These are phyloP conservation scores for Halichoerus grypus DNA, from an alignment of 2,113 vertebrate genomes.

Conservation along the genomic window DNA sequence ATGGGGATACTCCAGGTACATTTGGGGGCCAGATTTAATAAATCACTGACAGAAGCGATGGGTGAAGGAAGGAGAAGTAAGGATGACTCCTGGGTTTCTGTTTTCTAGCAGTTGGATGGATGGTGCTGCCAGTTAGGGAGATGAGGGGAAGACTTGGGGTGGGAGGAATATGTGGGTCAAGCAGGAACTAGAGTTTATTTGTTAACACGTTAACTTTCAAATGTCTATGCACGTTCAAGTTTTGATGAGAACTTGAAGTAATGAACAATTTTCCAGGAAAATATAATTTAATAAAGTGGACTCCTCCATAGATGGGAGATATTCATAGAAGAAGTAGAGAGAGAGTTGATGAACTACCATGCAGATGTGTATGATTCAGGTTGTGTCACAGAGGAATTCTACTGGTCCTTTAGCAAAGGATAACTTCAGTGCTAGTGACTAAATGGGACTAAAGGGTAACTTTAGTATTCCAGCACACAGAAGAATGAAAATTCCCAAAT, in stretches of 20 bases:
- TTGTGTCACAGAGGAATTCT: neutral
- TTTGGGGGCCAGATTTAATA: neutral
- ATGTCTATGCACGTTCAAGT: neutral
- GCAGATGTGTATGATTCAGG: neutral
- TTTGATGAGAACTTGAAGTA: neutral
- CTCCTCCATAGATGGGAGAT: neutral
- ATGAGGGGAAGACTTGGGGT: neutral
- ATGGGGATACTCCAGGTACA: neutral
- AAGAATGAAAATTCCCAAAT: neutral
- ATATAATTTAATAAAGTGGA: neutral
- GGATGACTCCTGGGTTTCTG: neutral
- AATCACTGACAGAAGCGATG: neutral
- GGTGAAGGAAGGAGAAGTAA: neutral
- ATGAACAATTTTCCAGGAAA: neutral
- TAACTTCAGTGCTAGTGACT: neutral
- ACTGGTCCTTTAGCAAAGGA: neutral
- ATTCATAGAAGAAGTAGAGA: neutral
- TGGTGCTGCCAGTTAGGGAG: neutral
- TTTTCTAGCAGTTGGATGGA: neutral
- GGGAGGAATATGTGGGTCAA: neutral
- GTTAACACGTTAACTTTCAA: neutral
- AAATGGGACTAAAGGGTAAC: neutral
- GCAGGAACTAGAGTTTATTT: neutral
- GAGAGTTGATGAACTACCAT: neutral
- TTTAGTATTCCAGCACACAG: neutral